Base-by-base conservation (phyloP, 2,797 vertebrate genomes). In the Amblyraja radiata region DNA sequence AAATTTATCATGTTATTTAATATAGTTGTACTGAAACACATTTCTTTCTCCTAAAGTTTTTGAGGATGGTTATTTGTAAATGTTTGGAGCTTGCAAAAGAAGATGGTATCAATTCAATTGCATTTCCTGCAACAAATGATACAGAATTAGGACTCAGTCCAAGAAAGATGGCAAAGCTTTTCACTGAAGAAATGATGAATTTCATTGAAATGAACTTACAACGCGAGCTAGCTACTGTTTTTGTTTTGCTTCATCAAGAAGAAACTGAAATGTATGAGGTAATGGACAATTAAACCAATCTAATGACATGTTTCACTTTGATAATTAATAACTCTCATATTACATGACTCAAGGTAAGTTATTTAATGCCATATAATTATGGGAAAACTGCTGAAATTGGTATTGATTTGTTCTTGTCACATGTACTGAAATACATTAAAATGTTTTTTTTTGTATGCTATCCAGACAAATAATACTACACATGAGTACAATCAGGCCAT, bases 121-220 rank as follows among this genome's bases (percentile, higher is more conserved):
- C 97, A 73, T 98, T 99, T 88, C 98, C 98, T 83, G 96, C 96
- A 25, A 95, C 97, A 23, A 97, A 96, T 14, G 96, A 96, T 0
- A 97, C 97, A 93, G 0, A 0, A 0, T 93, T 95, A 3, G 0
- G 0, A 0, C 94, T 98, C 28, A 0, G 0, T 1, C 93, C 94
- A 65, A 0, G 0, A 0, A 90, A 68, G 2, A 96, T 94, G 32
- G 97, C 97, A 0, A 0, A 39, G 0, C 94, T 96, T 90, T 97
- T 99, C 97, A 94, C 93, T 0, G 0, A 25, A 0, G 95, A 94
- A 77, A 95, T 97, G 92, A 1, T 23, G 3, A 0, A 1, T 0
- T 98, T 98, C 94, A 95, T 95, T 28, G 6, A 1, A 14, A 0
- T 4, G 1, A 0, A 0, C 7, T 0, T n/a, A 0, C 0, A 0